A percentile compares a stretch with the other conserved stretches of the same genome.
Conservation (phyloP, 2,888 invertebrate species). For the Nomada fucata region DNA sequence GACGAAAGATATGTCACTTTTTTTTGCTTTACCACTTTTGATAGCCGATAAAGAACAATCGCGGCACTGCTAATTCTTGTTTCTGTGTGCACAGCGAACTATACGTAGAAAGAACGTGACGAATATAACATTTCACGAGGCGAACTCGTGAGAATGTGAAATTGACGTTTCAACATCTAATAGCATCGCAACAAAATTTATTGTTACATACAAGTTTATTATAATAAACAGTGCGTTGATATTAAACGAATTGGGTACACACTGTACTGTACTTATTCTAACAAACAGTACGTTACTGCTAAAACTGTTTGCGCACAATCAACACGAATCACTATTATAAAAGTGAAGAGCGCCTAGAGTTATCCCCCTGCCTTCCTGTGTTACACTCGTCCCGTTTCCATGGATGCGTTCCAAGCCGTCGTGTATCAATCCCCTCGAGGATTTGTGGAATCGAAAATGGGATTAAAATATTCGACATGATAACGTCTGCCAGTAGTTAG, state of each 20-base stretch:
- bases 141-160: too few species aligned
- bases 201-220: too few species aligned
- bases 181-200: too few species aligned
- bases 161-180: too few species aligned
- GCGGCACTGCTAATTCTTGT: neutral
- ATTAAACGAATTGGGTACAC: too few species aligned
- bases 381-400: constrained; percentile 26
- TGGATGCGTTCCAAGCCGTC: constrained; percentile 35
- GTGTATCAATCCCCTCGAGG: constrained; percentile 12
- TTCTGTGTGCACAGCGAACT: neutral
- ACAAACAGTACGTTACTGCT: neutral
- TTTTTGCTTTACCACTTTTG: constrained; percentile 11
- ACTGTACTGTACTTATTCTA: too few species aligned
- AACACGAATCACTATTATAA: neutral
- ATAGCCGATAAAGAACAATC: constrained; percentile 24
- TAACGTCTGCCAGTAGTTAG: constrained; percentile 12
- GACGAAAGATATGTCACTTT: constrained; percentile 4
- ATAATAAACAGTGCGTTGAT: too few species aligned
- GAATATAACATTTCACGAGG: neutral
- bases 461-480: constrained; percentile 53
- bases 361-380: neutral
- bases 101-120: too few species aligned
- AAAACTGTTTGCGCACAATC: neutral
- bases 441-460: neutral
- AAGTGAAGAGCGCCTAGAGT: neutral